Base-by-base conservation (phyloP, 2,888 invertebrate species). In the Salpingus planirostris region DNA sequence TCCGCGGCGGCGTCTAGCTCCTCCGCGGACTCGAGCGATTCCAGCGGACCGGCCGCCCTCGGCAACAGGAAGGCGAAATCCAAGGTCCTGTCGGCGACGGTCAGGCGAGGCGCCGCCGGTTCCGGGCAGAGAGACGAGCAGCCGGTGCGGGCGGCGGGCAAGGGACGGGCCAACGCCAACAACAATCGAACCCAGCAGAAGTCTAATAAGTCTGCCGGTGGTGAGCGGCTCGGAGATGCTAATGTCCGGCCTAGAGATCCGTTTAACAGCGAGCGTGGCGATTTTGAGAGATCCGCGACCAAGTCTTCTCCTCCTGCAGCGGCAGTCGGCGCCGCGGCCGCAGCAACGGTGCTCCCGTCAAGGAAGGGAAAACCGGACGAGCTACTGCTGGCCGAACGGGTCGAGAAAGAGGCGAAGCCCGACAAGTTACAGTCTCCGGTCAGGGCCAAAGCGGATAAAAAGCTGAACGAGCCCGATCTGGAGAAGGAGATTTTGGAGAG, bases 211-310 rank as follows among this genome's bases (percentile, higher is more conserved):
- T 43, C 71, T 59, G n/a, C n/a, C n/a, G n/a, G n/a, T n/a, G 66
- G 77, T 77, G 70, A 76, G 76, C 66, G 78, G 73, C 57, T 74
- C 74, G 64, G 77, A 77, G 71, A 74, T 73, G 65, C 67, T 78
- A 62, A 73, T 72, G 63, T 74, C 73, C 60, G 73, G 74, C 27
- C 60, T 64, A 69, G 78, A 78, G 70, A 76, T 78, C 49, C 74
- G 71, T 54, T 67, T 78, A 59, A 72, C 69, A 67, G 71, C 72
- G 60, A 67, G 71, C 65, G 62, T 71, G 43, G 54, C 56, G 42
- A 55, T 59, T 40, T 59, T 56, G 65, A 62, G 55, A 50, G 55
- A 53, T 61, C 64, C 52, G 51, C 47, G 52, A 40, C 42, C 39
- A 29, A 65, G 54, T 65, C n/a, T n/a, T n/a, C n/a, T n/a, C n/a